Percentiles rank a stretch among this genome's conserved stretches.
Evolutionary conservation across 2,797 vertebrate genomes (phyloP).

Genomic region (Petrocephalus schoutedeni): DNA sequence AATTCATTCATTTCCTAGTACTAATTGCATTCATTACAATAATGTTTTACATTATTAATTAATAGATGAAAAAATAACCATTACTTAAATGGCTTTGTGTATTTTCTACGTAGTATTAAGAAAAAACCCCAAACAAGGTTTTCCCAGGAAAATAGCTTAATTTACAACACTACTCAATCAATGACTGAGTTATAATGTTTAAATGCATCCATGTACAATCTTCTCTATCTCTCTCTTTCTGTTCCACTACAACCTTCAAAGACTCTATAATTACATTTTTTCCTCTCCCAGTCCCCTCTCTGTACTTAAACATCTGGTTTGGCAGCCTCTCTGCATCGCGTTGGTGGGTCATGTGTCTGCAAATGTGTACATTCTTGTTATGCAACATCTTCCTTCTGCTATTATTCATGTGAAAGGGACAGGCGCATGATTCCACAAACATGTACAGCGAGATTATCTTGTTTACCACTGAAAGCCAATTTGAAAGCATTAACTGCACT

Average conservation of each 20-base stretch:
- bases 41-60: neutral
- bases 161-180: too few species aligned
- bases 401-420: neutral
- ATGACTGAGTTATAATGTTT: neutral
- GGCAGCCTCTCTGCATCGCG: neutral
- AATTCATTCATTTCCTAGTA: neutral
- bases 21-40: neutral
- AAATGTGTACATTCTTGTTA: constrained; percentile 8
- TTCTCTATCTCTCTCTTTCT: too few species aligned
- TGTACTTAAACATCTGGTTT: constrained; percentile 13
- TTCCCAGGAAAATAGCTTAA: neutral
- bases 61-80: neutral
- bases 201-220: neutral
- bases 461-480: neutral
- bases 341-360: neutral
- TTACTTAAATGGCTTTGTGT: neutral
- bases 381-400: neutral
- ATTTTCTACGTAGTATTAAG: neutral
- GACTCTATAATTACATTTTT: neutral
- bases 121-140: neutral
- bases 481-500: neutral
- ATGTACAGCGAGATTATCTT: neutral
- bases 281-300: neutral
- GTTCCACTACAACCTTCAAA: neutral
- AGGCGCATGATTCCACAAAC: neutral